Base-by-base conservation (phyloP, 2,113 vertebrate species). In the Thalassoma bifasciatum region DNA sequence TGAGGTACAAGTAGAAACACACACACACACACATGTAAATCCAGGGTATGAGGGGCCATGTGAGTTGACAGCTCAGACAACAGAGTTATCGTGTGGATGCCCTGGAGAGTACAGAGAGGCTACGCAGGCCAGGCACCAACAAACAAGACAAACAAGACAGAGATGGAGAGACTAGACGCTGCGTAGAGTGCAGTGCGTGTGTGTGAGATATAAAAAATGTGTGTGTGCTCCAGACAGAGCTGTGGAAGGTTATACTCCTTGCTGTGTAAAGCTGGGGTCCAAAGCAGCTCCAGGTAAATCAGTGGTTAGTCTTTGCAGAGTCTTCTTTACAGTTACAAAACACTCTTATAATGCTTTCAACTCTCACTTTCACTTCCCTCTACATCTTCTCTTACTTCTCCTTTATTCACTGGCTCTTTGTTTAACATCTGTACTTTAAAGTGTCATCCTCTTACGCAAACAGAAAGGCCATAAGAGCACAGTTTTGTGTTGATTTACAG, bases 111-210 rank as follows among this genome's bases (percentile, higher is more conserved):
- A 72, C 52, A 82, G 71, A 59, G 79, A 82, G 82, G 80, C 65
- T 72, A 70, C 61, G 73, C 59, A 66, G 86, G 88, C 78, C 84
- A 83, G 76, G 81, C 77, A 81, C 80, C 85, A 83, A 91, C 83
- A 88, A 90, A 91, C 87, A 85, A 84, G 77, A 89, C 85, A 89
- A 92, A 91, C 84, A 89, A 89, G 85, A 89, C 88, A 89, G 75
- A 86, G 83, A 88, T 47, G 66, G 68, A 77, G 71, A 59, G 67
- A 54, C 26, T 17, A 69, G 62, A 68, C 53, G 66, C 59, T 60
- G 46, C 49, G 36, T 2, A 24, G 66, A 46, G 44, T 17, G 44
- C 14, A 65, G 50, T 67, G 57, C 66, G 22, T 63, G 51, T 82
- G 62, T 75, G 60, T 56, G 30, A 30, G 30, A 30, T 30, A 30